Percentiles rank a stretch among this genome's conserved stretches.
Conservation (phyloP, 2,888 invertebrate species). For the Diplazon laetatorius region DNA sequence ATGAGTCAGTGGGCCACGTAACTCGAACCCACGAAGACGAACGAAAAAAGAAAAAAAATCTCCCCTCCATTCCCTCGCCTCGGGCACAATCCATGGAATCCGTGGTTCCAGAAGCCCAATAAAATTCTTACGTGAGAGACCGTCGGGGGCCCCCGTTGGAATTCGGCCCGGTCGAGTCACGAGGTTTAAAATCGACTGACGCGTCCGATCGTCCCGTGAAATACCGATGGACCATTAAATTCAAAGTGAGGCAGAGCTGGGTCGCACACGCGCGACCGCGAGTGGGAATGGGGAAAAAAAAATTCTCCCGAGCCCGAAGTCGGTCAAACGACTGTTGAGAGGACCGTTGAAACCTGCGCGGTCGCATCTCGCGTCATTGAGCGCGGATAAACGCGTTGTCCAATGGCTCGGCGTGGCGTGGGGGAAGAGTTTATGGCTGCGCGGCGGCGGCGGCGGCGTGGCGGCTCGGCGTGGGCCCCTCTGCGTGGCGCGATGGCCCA, state of each 20-base stretch:
- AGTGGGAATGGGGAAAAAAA: neutral
- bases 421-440: slow-evolving; percentile 68
- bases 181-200: slow-evolving; percentile 1
- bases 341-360: too few species aligned
- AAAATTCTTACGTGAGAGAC: slow-evolving; percentile 10
- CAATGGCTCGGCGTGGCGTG: neutral
- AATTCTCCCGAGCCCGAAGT: neutral
- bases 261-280: neutral
- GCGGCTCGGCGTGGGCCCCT: slow-evolving; percentile 56
- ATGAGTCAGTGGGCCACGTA: neutral
- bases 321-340: neutral
- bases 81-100: neutral
- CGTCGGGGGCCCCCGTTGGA: slow-evolving; percentile 26
- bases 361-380: too few species aligned
- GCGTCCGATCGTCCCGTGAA: slow-evolving; percentile 42
- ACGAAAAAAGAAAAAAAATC: slow-evolving; percentile 12
- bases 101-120: neutral
- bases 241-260: slow-evolving; percentile 44
- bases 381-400: neutral
- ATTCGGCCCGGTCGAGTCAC: slow-evolving; percentile 28
- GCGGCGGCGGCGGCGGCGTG: slow-evolving; percentile 17
- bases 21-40: neutral
- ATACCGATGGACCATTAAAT: slow-evolving; percentile 58
- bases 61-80: too few species aligned
- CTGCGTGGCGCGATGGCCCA: slow-evolving; percentile 81